These are phyloP conservation scores for Oreonectes daqikongensis DNA, from an alignment of 2,797 vertebrate genomes.

Conservation along the genomic window DNA sequence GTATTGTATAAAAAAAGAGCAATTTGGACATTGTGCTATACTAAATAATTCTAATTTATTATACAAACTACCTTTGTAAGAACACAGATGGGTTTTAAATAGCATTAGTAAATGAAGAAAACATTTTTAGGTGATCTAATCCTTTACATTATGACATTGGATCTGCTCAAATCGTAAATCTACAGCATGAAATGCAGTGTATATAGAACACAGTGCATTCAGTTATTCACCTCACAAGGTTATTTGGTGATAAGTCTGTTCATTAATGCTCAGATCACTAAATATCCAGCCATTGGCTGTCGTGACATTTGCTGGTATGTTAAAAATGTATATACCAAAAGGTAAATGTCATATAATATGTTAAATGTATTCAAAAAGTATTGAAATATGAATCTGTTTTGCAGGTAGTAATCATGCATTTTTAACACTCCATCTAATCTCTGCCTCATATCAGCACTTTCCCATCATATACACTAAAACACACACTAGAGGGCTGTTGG, in stretches of 20 bases:
- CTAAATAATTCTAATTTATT: neutral
- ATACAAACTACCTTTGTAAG: neutral
- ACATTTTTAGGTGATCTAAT: neutral
- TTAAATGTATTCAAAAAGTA: neutral
- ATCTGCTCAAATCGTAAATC: neutral
- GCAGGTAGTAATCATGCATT: conserved; percentile 14
- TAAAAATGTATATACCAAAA: neutral
- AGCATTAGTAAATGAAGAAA: neutral
- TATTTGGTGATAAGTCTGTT: neutral
- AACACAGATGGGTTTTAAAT: neutral
- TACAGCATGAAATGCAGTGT: neutral
- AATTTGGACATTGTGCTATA: neutral
- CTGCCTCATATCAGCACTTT: conserved; percentile 19
- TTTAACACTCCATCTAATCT: conserved; percentile 42
- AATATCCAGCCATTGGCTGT: too few relatives aligned
- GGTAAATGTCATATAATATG: neutral
- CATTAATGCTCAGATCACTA: neutral
- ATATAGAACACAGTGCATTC: neutral
- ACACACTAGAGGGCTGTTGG: neutral
- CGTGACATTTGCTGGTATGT: neutral
- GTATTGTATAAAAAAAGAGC: neutral
- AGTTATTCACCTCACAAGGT: neutral
- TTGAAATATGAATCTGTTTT: neutral
- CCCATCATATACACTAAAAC: neutral
- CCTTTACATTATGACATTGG: neutral